Evolutionary conservation across 2,797 vertebrate genomes (phyloP).

Genomic region (Linurgus olivaceus): DNA sequence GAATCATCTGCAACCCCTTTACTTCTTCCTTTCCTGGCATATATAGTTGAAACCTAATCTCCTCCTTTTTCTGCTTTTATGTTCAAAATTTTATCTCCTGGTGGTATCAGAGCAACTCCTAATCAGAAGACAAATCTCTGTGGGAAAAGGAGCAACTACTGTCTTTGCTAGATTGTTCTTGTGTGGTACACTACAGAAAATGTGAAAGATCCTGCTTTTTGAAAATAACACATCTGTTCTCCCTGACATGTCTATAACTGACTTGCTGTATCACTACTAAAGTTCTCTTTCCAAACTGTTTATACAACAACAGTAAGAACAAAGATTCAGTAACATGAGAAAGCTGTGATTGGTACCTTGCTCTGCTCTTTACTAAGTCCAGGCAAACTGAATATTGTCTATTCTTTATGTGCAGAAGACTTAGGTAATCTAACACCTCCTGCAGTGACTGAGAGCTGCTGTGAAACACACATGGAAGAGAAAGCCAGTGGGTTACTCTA

Average conservation of each 20-base stretch:
- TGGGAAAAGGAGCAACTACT: neutral
- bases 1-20: neutral
- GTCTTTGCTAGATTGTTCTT: neutral
- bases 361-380: neutral
- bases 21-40: neutral
- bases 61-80: neutral
- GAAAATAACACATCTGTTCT: neutral
- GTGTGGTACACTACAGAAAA: neutral
- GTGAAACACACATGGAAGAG: neutral
- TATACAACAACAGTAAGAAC: neutral
- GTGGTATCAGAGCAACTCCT: neutral
- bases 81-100: neutral
- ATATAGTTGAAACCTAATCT: neutral
- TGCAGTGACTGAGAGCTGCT: neutral
- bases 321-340: neutral
- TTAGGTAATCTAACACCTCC: neutral
- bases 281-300: neutral
- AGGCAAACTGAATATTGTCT: neutral
- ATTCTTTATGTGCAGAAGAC: neutral
- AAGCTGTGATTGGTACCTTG: neutral
- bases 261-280: neutral
- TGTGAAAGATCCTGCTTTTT: neutral
- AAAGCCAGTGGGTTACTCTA: neutral
- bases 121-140: neutral
- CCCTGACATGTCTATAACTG: neutral